Conservation (phyloP, 2,113 vertebrate genomes). For the Anolis sagrei region DNA sequence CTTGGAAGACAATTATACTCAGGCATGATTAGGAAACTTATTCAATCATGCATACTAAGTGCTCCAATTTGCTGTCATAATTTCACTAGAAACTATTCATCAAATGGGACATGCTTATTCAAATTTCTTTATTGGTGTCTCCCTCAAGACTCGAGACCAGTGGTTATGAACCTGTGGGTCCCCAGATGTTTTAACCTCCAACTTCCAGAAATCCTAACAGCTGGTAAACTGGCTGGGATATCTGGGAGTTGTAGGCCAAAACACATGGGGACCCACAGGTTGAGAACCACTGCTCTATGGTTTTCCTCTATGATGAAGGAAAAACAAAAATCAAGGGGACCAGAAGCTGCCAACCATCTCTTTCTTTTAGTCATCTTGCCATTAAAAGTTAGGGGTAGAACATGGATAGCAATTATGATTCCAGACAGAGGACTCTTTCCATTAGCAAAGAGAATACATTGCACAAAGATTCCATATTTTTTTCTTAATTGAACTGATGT, state of each 20-base stretch:
- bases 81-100: not conserved
- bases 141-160: no score
- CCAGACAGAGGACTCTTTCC: no score
- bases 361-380: not conserved
- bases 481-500: no score
- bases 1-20: not conserved
- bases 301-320: not conserved
- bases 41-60: not conserved
- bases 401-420: not conserved
- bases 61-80: not conserved
- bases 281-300: no score
- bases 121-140: not conserved
- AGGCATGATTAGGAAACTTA: not conserved
- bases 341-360: not conserved
- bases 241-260: no score
- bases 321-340: not conserved
- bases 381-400: not conserved
- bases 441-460: no score
- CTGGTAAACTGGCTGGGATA: no score
- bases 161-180: no score
- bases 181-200: no score
- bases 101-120: not conserved
- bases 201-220: no score
- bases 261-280: no score
- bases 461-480: no score